A percentile compares a stretch with the other conserved stretches of the same genome.
phyloP scores from a whole-genome alignment of 1,140 invertebrate genomes.

The Diorhabda elongata region DNA sequence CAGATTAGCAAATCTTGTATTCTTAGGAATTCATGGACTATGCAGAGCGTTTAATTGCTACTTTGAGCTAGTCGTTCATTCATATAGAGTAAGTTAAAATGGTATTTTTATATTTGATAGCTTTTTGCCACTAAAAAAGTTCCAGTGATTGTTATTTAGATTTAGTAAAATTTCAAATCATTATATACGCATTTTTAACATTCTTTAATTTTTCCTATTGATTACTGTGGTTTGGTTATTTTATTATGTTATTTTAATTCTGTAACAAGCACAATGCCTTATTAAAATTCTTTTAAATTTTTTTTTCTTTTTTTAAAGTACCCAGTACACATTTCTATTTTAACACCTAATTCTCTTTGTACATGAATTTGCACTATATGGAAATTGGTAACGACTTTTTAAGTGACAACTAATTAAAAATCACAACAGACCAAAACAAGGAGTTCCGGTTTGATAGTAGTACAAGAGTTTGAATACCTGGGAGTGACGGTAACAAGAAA shows the following conservation, averaged over 20 bases:
- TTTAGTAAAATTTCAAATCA: background rate
- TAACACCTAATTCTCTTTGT: too few species aligned
- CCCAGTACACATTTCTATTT: too few species aligned
- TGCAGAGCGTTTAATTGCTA: background rate
- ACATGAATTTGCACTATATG: too few species aligned
- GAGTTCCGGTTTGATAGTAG: too few species aligned
- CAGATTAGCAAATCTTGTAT: too few species aligned
- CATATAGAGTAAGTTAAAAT: background rate
- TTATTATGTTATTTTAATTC: background rate
- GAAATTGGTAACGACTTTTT: too few species aligned
- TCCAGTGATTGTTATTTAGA: slow-evolving; percentile 2
- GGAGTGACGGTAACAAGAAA: too few species aligned
- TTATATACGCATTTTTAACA: background rate
- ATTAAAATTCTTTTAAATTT: background rate
- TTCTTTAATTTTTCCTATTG: background rate
- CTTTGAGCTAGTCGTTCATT: background rate
- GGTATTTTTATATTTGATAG: slow-evolving; percentile 3
- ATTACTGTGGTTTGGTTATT: slow-evolving; percentile 1
- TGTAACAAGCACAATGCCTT: slow-evolving; percentile 2
- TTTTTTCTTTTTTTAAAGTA: background rate
- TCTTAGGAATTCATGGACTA: background rate
- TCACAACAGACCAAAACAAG: too few species aligned
- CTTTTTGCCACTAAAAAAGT: slow-evolving; percentile 1
- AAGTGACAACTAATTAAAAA: too few species aligned
- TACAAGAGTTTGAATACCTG: too few species aligned